Base-by-base conservation (phyloP, 1,140 invertebrate genomes). In the Dendroctonus ponderosae region DNA sequence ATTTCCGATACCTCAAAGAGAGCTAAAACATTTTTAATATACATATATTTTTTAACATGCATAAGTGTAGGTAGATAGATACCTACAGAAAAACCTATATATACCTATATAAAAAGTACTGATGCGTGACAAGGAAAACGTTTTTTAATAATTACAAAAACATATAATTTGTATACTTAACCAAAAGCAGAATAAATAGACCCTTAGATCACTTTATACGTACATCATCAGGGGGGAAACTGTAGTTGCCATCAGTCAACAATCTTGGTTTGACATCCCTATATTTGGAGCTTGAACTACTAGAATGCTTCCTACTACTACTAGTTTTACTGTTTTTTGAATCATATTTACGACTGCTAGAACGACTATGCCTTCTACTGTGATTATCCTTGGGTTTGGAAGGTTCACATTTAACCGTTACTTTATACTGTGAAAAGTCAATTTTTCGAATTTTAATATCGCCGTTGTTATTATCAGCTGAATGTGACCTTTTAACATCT, bases 1-100 rank as follows among this genome's bases (percentile, higher is more conserved):
- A 91, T 65, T 87, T 82, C 52, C 86, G 84, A 76, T 89, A 92
- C 73, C 89, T 91, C 15, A 90, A 77, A 74, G 84, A 81, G 68
- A 84, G 82, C 40, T 76, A 15, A 68, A 73, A 61, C 14, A 57
- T 60, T 56, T 49, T 50, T 46, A 11, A 46, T 46, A 11, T 46
- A 11, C 44, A 12, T 46, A 2, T 4, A 46, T 2, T 11, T 14
- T 11, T 46, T 46, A 11, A 46, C 9, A 46, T 46, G 12, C 26
- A 46, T 46, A 46, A 11, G 4, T 12, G 11, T 41, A n/a, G n/a
- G n/a, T n/a, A n/a, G n/a, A n/a, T n/a, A n/a, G n/a, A n/a, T n/a
- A n/a, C n/a, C n/a, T n/a, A n/a, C n/a, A n/a, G n/a, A n/a, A n/a
- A n/a, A n/a, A n/a, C n/a, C n/a, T n/a, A n/a, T n/a, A n/a, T n/a